Base-by-base conservation (phyloP, 1,140 invertebrate genomes). In the Monochamus saltuarius region DNA sequence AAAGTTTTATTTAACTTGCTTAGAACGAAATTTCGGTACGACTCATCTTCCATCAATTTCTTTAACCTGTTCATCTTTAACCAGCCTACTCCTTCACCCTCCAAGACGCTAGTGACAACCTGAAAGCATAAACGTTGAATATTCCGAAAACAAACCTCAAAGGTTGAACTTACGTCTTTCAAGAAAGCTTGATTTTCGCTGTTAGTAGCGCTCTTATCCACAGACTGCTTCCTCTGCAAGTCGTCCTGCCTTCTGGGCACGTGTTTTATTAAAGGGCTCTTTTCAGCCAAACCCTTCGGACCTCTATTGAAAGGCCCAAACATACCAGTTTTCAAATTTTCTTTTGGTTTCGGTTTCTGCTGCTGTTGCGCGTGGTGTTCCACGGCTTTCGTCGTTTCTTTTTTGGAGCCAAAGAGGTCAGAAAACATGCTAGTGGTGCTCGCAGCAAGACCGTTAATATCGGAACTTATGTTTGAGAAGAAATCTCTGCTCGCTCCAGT, bases 21-120 rank as follows among this genome's bases (percentile, higher is more conserved):
- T 1, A 99, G 86, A 8, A 98, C 91, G 76, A 99, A 89, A 74
- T 96, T 97, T 34, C 98, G 83, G 80, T 99, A 97, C 54, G 92
- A 98, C 80, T 99, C 98, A 78, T 99, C 97, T 78, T 99, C 97
- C 94, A 99, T 97, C 4, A 99, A 78, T 74, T 97, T 97, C 72
- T 94, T 95, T 14, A 99, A 80, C 36, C 96, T 85, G 73, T 92
- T 96, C 6, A 97, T 77, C 78, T 98, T 97, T 14, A 99, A 80
- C 94, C 97, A 99, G 36, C 96, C 94, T 11, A 99, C 89, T 2
- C 97, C 96, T 81, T 99, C 94, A 8, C 97, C 98, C 45, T 92
- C 89, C 46, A 99, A 73, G 4, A 99, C 93, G 80, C 91, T 90
- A 72, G 87, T 91, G 8, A 97, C 87, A 29, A 97, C 84, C 86